Evolutionary conservation across 1,140 invertebrate genomes (phyloP), one percentile per base, ranked within the genome.

Genomic region (Cryptotermes secundus): DNA sequence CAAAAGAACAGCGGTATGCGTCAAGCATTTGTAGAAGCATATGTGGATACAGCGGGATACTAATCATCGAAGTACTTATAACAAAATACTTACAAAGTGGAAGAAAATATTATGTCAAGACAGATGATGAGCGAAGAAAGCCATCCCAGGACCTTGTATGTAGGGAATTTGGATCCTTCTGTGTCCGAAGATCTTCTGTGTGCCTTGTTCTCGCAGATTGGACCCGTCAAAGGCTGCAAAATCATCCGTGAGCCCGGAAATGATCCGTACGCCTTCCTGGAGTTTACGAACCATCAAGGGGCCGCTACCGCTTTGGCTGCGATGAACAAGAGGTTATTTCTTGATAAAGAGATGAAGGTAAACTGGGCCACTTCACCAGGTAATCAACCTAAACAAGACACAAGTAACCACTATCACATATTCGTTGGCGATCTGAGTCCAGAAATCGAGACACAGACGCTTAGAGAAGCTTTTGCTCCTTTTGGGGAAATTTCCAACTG

Each of bases 401-500:
- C 98, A 35, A 98, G 97, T 91, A 99, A 98, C 89, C 97, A 99
- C 90, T 97, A 98, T 91, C 98, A 99, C 92, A 99, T 99, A 93
- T 99, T 99, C 90, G 99, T 99, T 81, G 99, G 99, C 87, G 99
- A 99, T 92, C 92, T 99, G 80, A 99, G 98, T 90, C 97, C 98
- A 42, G 99, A 99, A 91, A 99, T 99, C 86, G 98, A 99, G 91
- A 99, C 98, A 84, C 97, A 99, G 89, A 97, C 97, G 81, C 91
- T 99, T 80, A 94, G 97, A 88, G 99, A 99, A 87, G 98, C 99
- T 26, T 99, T 99, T 90, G 95, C 96, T 86, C 97, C 97, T 0
- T 99, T 99, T 90, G 99, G 99, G 87, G 98, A 99, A 91, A 99
- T 99, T 89, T 99, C 98, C 89, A 99, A 99, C 90, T 99, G 98